Base-by-base conservation (phyloP, 2,113 vertebrate species). In the Oophaga pumilio region DNA sequence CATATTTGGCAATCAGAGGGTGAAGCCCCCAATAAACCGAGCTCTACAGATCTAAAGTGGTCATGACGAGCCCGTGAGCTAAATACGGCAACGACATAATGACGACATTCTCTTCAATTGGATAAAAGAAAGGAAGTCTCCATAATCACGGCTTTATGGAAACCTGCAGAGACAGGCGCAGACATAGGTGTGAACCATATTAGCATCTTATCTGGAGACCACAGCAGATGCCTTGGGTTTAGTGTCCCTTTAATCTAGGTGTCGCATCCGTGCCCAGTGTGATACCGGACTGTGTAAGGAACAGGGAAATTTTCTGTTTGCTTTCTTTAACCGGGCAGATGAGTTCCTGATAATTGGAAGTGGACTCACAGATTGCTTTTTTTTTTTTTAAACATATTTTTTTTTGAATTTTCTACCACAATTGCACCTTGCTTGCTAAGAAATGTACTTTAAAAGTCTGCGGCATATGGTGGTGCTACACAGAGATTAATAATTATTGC, bases 271-370 rank as follows among this genome's bases (percentile, higher is more conserved):
- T 43, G 7, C 17, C 24, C 17, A 49, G 28, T 24, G 43, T 8
- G 26, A 60, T 33, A 9, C 56, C 60, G 8, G 11, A 77, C 2
- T 28, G 53, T 79, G 18, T 62, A 4, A 64, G n/a, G n/a, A 11
- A 82, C 64, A 64, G 79, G 79, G 59, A 82, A 82, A 28, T 82
- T 66, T 60, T 82, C 4, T 43, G 57, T 81, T 62, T 81, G 78
- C n/a, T 62, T 62, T 82, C 18, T 14, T 28, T 9, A 50, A 17
- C 59, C 24, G 57, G 28, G 49, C 14, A 4, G 24, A 3, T 76
- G n/a, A 52, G 20, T 50, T 52, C 43, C 49, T n/a, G 20, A 76
- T 53, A 76, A n/a, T 6, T n/a, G 20, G 22, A 56, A 56, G 50
- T 15, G 12, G 12, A 53, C 50, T 6, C 9, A 8, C 49, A 18